A percentile compares a stretch with the other conserved stretches of the same genome.
Conservation (phyloP, 2,888 invertebrate species). For the Polyommatus iphigenia region DNA sequence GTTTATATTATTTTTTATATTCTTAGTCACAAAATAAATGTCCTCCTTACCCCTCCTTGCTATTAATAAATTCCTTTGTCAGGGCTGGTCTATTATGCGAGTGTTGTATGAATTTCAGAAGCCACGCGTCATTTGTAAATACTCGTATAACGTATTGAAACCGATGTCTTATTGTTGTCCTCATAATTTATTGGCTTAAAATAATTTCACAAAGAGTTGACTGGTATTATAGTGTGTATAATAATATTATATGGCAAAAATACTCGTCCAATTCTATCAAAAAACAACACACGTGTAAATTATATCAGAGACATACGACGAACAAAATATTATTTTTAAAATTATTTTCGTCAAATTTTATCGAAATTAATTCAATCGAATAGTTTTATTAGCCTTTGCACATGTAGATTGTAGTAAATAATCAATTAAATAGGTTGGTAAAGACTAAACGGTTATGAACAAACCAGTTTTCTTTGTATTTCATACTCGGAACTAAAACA, state of each 20-base stretch:
- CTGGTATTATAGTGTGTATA: neutral
- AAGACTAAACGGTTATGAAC: too few relatives aligned
- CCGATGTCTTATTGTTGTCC: neutral
- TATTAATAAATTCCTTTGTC: slow-evolving; percentile 4
- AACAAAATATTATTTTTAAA: too few relatives aligned
- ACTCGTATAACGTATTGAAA: neutral
- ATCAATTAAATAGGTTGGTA: too few relatives aligned
- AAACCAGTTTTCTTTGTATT: too few relatives aligned
- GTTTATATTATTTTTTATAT: neutral
- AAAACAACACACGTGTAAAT: neutral
- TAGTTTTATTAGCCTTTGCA: too few relatives aligned
- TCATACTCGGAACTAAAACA: too few relatives aligned
- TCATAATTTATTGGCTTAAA: neutral
- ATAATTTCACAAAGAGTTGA: neutral
- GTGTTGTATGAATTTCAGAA: slow-evolving; percentile 1
- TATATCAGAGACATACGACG: neutral
- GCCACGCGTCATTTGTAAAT: neutral
- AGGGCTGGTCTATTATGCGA: slow-evolving; percentile 2
- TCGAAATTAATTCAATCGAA: too few relatives aligned
- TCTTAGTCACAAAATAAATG: neutral
- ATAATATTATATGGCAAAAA: neutral
- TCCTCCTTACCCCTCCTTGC: neutral
- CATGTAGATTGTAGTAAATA: too few relatives aligned
- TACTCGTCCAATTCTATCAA: neutral
- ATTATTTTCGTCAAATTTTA: too few relatives aligned